A percentile compares a stretch with the other conserved stretches of the same genome.
These are phyloP conservation scores for Netelia fuscicornis DNA, from an alignment of 2,888 invertebrate genomes.

Conservation along the genomic window DNA sequence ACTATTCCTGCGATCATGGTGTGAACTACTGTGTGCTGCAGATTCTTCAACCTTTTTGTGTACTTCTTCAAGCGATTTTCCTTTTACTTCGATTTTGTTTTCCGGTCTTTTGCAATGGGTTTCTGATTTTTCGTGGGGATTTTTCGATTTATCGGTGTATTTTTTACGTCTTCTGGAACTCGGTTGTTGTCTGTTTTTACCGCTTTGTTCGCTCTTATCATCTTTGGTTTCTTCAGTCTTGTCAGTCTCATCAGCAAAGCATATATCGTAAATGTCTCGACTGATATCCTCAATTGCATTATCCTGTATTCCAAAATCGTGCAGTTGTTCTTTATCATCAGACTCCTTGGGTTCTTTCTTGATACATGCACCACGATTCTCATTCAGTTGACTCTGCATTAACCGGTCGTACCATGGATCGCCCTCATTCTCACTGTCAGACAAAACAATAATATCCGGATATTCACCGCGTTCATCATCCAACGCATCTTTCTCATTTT, in stretches of 20 bases:
- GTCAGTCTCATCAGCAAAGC: neutral
- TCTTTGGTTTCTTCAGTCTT: neutral
- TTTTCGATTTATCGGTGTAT: neutral
- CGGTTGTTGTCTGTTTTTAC: neutral
- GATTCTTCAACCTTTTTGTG: neutral
- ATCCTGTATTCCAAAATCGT: neutral
- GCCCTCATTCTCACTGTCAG: constrained; percentile 73
- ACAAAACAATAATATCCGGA: constrained; percentile 73
- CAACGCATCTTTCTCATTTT: constrained; percentile 68
- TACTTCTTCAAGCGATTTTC: constrained; percentile 11
- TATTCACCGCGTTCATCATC: constrained; percentile 67
- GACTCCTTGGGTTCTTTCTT: constrained; percentile 9
- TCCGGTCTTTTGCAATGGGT: neutral
- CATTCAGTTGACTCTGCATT: constrained; percentile 73
- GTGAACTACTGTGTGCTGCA: neutral
- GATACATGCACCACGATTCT: constrained; percentile 38
- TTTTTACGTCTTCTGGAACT: constrained; percentile 1
- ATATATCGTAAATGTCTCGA: constrained; percentile 26
- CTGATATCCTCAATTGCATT: neutral
- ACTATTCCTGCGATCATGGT: neutral
- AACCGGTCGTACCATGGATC: constrained; percentile 75
- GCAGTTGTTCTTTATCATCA: neutral
- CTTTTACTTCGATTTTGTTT: neutral
- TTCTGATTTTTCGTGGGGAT: neutral
- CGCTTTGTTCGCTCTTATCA: neutral